Percentiles rank a stretch among this genome's conserved stretches.
phyloP scores from a whole-genome alignment of 2,888 invertebrate genomes.

The Diplolepis rosae region DNA sequence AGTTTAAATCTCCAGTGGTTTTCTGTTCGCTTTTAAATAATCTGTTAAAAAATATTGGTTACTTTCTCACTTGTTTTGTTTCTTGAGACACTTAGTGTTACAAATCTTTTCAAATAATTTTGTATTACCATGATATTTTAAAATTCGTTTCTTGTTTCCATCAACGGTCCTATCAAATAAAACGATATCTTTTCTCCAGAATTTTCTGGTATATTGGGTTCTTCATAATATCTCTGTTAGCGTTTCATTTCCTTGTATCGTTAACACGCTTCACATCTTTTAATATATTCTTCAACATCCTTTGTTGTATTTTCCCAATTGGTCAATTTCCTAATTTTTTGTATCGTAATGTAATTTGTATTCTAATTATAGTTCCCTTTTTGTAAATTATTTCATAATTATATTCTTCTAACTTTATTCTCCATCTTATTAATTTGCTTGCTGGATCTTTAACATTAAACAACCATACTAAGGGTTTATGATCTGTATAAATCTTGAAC shows the following conservation, averaged over 20 bases:
- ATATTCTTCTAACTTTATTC: no score
- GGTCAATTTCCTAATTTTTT: neutral
- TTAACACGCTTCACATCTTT: neutral
- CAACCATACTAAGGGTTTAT: no score
- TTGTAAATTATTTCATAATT: no score
- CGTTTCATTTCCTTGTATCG: neutral
- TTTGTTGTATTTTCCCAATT: neutral
- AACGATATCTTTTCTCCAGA: neutral
- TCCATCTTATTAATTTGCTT: no score
- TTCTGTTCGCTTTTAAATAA: neutral
- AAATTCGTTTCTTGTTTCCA: neutral
- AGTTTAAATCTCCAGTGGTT: neutral
- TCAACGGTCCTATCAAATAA: neutral
- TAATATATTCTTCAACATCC: neutral
- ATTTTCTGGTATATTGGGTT: neutral
- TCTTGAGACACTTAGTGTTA: neutral
- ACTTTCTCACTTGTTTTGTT: neutral
- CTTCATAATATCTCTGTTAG: neutral
- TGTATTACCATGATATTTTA: neutral
- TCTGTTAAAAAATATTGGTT: neutral
- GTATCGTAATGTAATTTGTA: no score
- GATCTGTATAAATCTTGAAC: no score
- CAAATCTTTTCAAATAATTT: neutral
- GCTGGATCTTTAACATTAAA: no score
- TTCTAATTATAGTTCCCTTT: no score